A percentile compares a stretch with the other conserved stretches of the same genome.
phyloP scores from a whole-genome alignment of 2,113 vertebrate genomes.

The Cheilinus undulatus region DNA sequence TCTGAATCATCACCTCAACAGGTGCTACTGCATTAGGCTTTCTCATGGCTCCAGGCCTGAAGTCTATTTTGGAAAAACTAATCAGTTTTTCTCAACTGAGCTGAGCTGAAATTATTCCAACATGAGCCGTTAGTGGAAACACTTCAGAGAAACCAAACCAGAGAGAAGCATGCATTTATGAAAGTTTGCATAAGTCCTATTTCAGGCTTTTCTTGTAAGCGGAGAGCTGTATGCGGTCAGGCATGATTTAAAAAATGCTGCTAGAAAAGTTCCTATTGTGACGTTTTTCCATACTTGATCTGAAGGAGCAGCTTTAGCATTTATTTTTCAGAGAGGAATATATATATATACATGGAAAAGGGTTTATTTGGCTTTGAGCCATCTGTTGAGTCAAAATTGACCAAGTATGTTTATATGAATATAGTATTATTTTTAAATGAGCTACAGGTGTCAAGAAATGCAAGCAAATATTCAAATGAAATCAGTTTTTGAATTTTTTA shows the following conservation, averaged over 20 bases:
- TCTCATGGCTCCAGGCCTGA: constrained; percentile 10
- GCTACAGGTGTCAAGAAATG: constrained; percentile 8
- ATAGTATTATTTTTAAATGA: not conserved
- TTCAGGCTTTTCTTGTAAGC: constrained; percentile 32
- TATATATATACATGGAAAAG: no score
- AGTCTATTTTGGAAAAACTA: constrained; percentile 39
- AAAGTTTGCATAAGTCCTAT: constrained; percentile 35
- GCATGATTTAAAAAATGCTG: constrained; percentile 36
- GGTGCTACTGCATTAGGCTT: constrained; percentile 40
- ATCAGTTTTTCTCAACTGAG: constrained; percentile 30
- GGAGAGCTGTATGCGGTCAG: constrained; percentile 31
- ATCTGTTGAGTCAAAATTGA: not conserved
- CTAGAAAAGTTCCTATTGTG: not conserved
- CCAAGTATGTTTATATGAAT: not conserved
- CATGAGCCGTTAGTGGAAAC: constrained; percentile 47
- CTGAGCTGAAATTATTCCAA: constrained; percentile 50
- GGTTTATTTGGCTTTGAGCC: no score
- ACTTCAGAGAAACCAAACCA: constrained; percentile 51
- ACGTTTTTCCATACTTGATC: not conserved
- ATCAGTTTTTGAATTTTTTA: not conserved
- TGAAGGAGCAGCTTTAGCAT: not conserved
- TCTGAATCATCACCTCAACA: constrained; percentile 47
- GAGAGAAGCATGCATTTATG: not conserved
- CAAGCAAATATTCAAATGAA: not conserved
- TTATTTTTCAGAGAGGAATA: not conserved